Conservation (phyloP, 2,113 vertebrate genomes). For the Rana temporaria region DNA sequence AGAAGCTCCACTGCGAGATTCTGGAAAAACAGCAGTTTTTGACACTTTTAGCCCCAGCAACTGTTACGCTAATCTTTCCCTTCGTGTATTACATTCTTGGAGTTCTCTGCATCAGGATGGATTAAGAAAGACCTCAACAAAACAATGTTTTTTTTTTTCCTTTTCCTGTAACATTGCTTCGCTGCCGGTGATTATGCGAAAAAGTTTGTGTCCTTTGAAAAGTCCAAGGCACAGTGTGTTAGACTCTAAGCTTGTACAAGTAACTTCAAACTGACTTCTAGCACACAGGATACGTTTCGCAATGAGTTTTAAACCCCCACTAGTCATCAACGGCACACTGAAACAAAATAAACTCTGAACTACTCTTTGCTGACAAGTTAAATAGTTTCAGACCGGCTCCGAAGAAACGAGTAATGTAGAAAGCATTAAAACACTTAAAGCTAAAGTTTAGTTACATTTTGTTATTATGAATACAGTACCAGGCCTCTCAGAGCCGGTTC, state of each 20-base stretch:
- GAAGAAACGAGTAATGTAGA: neutral
- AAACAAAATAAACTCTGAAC: neutral
- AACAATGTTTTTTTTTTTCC: neutral
- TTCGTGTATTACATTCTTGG: conserved; percentile 32
- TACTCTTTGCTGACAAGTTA: neutral
- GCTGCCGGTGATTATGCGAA: neutral
- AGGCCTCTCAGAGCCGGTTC: too few relatives aligned
- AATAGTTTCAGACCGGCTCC: neutral
- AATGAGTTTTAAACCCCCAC: neutral
- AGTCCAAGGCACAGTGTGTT: too few relatives aligned
- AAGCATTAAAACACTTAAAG: too few relatives aligned
- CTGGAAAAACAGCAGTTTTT: conserved; percentile 21
- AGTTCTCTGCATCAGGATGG: neutral
- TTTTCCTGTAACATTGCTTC: neutral
- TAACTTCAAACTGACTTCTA: too few relatives aligned
- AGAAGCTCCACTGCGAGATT: conserved; percentile 36
- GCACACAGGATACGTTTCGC: too few relatives aligned
- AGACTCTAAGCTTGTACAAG: too few relatives aligned
- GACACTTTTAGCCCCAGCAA: conserved; percentile 37
- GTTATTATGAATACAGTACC: too few relatives aligned
- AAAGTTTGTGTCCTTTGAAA: neutral
- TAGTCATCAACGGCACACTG: neutral
- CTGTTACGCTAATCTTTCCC: conserved; percentile 11
- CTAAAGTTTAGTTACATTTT: too few relatives aligned
- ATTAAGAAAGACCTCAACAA: conserved; percentile 9